Conservation (phyloP, 2,113 vertebrate genomes). For the Tapirus terrestris region DNA sequence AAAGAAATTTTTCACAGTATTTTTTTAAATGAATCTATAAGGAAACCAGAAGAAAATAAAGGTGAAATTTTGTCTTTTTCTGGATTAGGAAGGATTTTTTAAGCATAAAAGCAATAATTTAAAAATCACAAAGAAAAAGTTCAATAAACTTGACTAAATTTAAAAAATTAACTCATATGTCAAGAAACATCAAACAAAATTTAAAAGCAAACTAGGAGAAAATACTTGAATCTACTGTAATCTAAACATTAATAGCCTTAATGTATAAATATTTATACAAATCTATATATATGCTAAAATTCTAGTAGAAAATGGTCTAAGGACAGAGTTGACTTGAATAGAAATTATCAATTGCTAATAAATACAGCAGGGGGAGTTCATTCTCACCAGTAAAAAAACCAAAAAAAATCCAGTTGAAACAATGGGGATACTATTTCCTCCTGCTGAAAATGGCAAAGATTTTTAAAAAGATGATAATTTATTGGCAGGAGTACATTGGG, state of each 20-base stretch:
- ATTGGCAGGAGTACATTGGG: slow-evolving; percentile 15
- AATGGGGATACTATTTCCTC: background rate
- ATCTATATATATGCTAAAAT: background rate
- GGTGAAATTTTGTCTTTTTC: slow-evolving; percentile 29
- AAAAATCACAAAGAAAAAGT: background rate
- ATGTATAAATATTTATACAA: background rate
- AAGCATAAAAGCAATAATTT: background rate
- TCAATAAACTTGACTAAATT: background rate
- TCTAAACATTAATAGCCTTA: background rate
- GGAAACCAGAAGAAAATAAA: background rate
- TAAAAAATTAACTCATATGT: background rate
- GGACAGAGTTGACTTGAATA: background rate
- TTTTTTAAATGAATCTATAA: background rate
- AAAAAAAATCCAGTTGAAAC: background rate
- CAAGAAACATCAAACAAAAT: background rate
- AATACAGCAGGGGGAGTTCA: background rate
- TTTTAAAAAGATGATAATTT: background rate
- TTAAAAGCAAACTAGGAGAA: background rate
- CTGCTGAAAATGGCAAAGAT: background rate
- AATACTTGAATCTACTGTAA: background rate
- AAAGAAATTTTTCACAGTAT: slow-evolving; percentile 29
- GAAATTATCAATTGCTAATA: background rate
- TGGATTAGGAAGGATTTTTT: slow-evolving; percentile 36
- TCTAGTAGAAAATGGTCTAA: background rate
- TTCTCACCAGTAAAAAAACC: background rate